Evolutionary conservation across 2,797 vertebrate species (phyloP).

Genomic region (Sebastes matsubarae): DNA sequence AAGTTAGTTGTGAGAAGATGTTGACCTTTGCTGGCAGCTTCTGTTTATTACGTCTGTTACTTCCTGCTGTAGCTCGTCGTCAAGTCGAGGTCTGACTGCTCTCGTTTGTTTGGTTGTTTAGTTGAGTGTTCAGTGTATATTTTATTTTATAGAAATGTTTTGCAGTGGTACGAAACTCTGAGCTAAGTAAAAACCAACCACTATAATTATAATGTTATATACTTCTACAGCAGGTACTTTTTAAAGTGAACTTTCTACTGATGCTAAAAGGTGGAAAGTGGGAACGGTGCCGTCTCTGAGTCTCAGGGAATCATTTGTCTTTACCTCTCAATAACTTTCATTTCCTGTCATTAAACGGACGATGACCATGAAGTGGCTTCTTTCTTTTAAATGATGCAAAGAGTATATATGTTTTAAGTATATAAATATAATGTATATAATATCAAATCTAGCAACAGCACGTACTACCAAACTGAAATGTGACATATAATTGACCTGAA

Average conservation of each 20-base stretch:
- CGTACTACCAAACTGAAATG: no score
- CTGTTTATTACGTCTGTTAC: slow-evolving; percentile 2
- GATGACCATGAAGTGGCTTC: neutral
- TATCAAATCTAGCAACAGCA: neutral
- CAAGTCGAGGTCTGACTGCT: neutral
- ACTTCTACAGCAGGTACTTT: neutral
- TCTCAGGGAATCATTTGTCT: slow-evolving; percentile 15
- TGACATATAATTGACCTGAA: no score
- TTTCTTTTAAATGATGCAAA: neutral
- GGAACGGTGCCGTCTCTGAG: neutral
- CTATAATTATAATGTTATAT: neutral
- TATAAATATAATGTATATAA: neutral
- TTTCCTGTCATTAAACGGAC: neutral
- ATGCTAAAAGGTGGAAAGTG: neutral
- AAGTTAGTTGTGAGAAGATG: no score
- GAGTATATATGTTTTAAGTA: no score
- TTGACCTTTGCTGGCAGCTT: neutral
- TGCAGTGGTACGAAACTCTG: slow-evolving; percentile 7
- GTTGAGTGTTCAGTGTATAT: neutral
- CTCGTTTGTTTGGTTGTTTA: neutral
- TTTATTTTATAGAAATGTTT: slow-evolving; percentile 9
- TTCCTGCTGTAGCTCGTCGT: neutral
- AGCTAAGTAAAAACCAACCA: neutral
- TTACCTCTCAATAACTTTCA: neutral
- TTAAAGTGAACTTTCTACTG: neutral